phyloP scores from a whole-genome alignment of 2,888 invertebrate species.

The Temnothorax unifasciatus region DNA sequence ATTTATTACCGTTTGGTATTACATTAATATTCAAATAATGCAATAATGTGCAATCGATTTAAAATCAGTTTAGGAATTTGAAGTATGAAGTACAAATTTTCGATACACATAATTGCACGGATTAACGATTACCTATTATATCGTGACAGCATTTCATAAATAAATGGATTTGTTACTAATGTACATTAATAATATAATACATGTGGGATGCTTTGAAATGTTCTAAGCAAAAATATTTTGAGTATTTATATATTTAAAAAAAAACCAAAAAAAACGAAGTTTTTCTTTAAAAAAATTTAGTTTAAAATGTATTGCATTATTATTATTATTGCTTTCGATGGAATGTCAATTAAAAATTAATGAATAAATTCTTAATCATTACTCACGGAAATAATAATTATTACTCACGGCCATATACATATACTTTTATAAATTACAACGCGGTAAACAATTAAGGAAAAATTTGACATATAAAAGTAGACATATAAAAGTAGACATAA shows the following conservation, averaged over 20 bases:
- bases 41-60: background rate
- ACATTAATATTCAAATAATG: conserved; percentile 18
- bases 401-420: no score
- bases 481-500: background rate
- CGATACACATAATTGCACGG: background rate
- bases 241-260: no score
- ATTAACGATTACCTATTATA: background rate
- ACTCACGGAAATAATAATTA: no score
- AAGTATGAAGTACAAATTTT: background rate
- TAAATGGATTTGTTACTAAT: conserved; percentile 1
- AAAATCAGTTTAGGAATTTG: background rate
- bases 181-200: conserved; percentile 3
- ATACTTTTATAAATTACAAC: background rate
- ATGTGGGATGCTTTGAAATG: background rate
- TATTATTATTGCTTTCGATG: background rate
- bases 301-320: background rate
- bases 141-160: conserved; percentile 1
- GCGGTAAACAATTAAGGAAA: background rate
- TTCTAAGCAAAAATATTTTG: background rate
- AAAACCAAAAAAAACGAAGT: no score
- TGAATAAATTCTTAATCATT: background rate
- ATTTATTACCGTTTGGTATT: background rate
- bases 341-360: conserved; percentile 13
- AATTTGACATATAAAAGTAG: background rate
- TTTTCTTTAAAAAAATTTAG: background rate